Evolutionary conservation across 1,140 invertebrate genomes (phyloP), one percentile per base, ranked within the genome.

Genomic region (Hydropsyche tenuis): DNA sequence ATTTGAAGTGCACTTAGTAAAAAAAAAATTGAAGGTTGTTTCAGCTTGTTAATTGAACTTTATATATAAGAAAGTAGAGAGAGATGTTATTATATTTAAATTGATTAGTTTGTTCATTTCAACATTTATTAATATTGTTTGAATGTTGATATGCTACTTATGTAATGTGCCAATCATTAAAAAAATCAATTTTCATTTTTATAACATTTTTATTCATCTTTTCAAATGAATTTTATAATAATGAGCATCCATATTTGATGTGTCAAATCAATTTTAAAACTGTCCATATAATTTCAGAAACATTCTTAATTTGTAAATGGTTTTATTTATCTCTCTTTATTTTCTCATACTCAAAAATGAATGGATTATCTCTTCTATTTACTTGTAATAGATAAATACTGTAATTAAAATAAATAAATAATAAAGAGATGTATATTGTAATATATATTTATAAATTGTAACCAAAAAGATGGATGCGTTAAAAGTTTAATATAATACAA

Each of bases 361-460:
- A 42, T 65, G 63, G 9, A 20, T 60, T 60, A 23, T 65, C 16
- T 43, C 30, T 65, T 65, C 22, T 25, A 43, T 65, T 65, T 43
- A 43, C n/a, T n/a, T 65, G 30, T 68, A 68, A 14, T 68, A 48
- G 45, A 65, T 7, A 23, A 65, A 42, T 65, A 48, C 23, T 68
- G 23, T 68, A 48, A 68, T 48, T 48, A 46, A 48, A 56, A 56
- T 56, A 37, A 70, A 30, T 30, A 56, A n/a, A 4, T 5, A 56
- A 70, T 42, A 37, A 42, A 65, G 20, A 70, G 56, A 20, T 70
- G 68, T 70, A 56, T 70, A 70, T 70, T 51, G 30, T 70, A 70
- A 70, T 65, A 65, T 70, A 70, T 70, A 70, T 70, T 70, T 70
- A 70, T 70, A 70, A 70, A 70, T 25, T 70, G 48, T 70, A 70